Evolutionary conservation across 1,140 invertebrate genomes (phyloP).

Genomic region (Tetragonula clypearis): DNA sequence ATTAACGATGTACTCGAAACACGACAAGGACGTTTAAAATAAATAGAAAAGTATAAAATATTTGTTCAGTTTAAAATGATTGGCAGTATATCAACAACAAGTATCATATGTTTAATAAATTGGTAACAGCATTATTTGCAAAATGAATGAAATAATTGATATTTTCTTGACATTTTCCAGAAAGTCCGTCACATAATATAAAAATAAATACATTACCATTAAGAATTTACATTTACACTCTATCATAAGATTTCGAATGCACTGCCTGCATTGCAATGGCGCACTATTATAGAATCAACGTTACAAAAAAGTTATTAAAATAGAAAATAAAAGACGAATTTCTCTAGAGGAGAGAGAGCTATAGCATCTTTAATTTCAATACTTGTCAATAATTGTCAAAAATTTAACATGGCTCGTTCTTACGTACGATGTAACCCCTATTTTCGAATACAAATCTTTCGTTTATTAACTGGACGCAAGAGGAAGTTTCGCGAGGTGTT

Average conservation of each 20-base stretch:
- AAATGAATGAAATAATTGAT: not conserved
- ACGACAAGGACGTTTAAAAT: too few relatives aligned
- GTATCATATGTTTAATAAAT: too few relatives aligned
- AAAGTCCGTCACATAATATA: not conserved
- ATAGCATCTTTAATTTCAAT: too few relatives aligned
- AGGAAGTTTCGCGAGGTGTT: slow-evolving; percentile 39
- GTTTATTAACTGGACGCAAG: not conserved
- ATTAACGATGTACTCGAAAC: not conserved
- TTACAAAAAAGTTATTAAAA: too few relatives aligned
- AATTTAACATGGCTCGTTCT: not conserved
- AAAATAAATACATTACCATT: too few relatives aligned
- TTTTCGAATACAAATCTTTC: not conserved
- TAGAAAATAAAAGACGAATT: too few relatives aligned
- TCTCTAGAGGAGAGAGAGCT: too few relatives aligned
- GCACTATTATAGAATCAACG: too few relatives aligned
- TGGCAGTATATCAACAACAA: not conserved
- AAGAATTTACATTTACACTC: not conserved
- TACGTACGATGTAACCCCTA: not conserved
- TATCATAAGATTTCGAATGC: not conserved
- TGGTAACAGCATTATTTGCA: not conserved
- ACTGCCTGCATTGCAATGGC: too few relatives aligned
- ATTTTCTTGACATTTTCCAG: not conserved
- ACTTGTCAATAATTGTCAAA: too few relatives aligned
- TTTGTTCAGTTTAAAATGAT: not conserved
- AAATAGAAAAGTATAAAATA: too few relatives aligned